Conservation (phyloP, 2,113 vertebrate genomes). For the Dipodomys spectabilis region DNA sequence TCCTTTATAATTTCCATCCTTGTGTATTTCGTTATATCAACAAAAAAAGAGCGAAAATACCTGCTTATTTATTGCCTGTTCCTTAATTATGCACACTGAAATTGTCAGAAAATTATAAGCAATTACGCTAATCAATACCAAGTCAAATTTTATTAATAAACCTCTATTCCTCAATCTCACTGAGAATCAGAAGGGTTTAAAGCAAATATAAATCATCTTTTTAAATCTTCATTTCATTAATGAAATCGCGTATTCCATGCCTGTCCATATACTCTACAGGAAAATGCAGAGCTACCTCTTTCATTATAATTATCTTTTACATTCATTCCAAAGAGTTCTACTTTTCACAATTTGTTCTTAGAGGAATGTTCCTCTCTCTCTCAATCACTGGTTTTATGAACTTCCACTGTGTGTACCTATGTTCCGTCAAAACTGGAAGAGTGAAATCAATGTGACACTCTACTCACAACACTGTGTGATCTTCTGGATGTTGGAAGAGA, state of each 20-base stretch:
- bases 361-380: neutral
- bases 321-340: neutral
- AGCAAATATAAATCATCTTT: slow-evolving; percentile 31
- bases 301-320: neutral
- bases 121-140: neutral
- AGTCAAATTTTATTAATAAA: neutral
- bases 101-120: neutral
- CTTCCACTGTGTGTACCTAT: neutral
- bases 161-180: neutral
- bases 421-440: slow-evolving; percentile 9
- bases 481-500: slow-evolving; percentile 91
- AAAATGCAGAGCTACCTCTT: neutral
- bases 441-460: neutral
- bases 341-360: neutral
- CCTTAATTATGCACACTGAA: neutral
- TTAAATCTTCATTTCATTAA: slow-evolving; percentile 29
- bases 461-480: slow-evolving; percentile 91
- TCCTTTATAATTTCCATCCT: neutral
- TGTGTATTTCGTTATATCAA: neutral
- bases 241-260: neutral
- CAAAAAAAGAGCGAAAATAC: neutral
- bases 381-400: neutral
- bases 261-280: neutral
- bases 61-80: neutral
- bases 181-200: neutral